Evolutionary conservation across 2,797 vertebrate genomes (phyloP).

Genomic region (Cyprinodon diabolis): DNA sequence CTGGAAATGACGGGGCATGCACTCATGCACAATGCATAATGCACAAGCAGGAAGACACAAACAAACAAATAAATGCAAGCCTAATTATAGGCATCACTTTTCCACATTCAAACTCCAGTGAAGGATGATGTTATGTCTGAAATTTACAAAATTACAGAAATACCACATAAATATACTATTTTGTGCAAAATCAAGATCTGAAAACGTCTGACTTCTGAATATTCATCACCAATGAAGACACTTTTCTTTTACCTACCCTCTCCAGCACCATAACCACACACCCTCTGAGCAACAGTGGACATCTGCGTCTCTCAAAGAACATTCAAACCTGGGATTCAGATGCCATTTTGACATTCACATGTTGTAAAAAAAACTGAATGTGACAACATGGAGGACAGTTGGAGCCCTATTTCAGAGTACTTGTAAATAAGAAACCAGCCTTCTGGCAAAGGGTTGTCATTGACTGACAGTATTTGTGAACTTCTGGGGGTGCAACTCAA

Average conservation of each 20-base stretch:
- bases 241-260: constrained; percentile 1
- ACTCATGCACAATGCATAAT: constrained; percentile 55
- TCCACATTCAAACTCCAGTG: constrained; percentile 79
- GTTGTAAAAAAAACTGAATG: neutral
- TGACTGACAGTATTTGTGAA: neutral
- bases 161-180: constrained; percentile 41
- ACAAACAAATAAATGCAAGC: constrained; percentile 65
- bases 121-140: constrained; percentile 70
- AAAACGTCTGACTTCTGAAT: constrained; percentile 12
- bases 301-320: neutral
- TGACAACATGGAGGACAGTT: neutral
- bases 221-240: constrained; percentile 21
- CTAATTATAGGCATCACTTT: constrained; percentile 81
- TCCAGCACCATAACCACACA: neutral
- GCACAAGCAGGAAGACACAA: constrained; percentile 56
- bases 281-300: neutral
- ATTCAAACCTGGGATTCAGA: neutral
- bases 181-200: constrained; percentile 32
- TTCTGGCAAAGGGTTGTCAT: neutral
- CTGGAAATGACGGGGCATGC: constrained; percentile 80
- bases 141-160: constrained; percentile 52
- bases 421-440: neutral
- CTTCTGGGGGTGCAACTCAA: neutral
- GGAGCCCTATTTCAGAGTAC: neutral
- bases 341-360: neutral